Evolutionary conservation across 2,888 invertebrate species (phyloP), one percentile per base, ranked within the genome.

Genomic region (Saturnia pavonia): DNA sequence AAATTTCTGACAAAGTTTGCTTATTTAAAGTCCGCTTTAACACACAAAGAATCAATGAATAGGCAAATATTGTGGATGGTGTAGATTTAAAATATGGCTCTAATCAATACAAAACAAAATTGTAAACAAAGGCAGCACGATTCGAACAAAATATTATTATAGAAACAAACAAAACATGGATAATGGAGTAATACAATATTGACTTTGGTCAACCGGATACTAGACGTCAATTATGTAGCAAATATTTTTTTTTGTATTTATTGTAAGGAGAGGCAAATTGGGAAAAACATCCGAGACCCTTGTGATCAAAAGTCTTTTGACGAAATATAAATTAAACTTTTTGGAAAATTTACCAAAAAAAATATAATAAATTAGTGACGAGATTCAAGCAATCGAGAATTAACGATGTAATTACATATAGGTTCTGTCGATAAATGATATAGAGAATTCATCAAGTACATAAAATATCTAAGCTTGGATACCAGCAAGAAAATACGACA

Each of bases 71-170:
- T n/a, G n/a, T 65, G 9, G 65, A 8, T 19, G 40, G n/a, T 57
- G 19, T 65, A 40, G n/a, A 40, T 65, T 65, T 65, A n/a, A 65
- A n/a, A n/a, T 12, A 65, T 57, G n/a, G 9, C 8, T 65, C 65
- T 65, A 65, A 65, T 65, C 22, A 25, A 65, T n/a, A 11, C n/a
- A 65, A 65, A 65, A 34, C n/a, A 40, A n/a, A 40, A 40, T 40
- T 40, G 40, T 16, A 65, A 65, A 65, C n/a, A 65, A 40, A 40
- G 4, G n/a, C 42, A 48, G 69, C 68, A 67, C 69, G 68, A 65
- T 9, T 40, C n/a, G 2, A 65, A 40, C 22, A n/a, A 40, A 40
- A 65, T 65, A 40, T 65, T 65, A 65, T 65, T 65, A 40, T n/a
- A 40, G 65, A 65, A 25, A 40, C 65, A 34, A 65, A 63, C 34